Evolutionary conservation across 1,140 invertebrate species (phyloP).

Genomic region (Drosophila nigrodunni): DNA sequence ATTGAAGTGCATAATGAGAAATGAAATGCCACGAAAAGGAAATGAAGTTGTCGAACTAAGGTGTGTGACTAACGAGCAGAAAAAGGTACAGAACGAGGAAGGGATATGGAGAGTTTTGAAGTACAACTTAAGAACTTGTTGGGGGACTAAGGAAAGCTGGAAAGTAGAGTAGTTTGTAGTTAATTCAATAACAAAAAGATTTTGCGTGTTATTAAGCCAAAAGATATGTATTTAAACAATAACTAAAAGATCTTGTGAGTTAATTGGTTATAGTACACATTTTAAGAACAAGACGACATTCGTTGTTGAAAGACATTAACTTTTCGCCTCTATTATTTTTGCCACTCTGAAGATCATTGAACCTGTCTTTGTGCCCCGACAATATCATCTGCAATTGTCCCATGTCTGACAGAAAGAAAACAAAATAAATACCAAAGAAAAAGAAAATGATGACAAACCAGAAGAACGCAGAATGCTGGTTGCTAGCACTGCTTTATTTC

Average conservation of each 20-base stretch:
- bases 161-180: neutral
- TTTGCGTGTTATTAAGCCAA: too few species aligned
- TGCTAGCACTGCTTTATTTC: slow-evolving; percentile 35
- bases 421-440: slow-evolving; percentile 15
- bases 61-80: slow-evolving; percentile 20
- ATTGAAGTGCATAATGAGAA: slow-evolving; percentile 50
- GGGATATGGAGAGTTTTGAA: neutral
- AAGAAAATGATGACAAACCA: slow-evolving; percentile 35
- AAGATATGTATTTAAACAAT: too few species aligned
- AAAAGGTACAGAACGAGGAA: neutral
- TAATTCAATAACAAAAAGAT: too few species aligned
- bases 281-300: slow-evolving; percentile 1
- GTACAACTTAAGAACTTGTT: neutral
- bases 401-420: slow-evolving; percentile 48
- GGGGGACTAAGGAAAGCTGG: neutral
- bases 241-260: neutral
- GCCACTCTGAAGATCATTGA: slow-evolving; percentile 53
- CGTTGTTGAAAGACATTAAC: neutral
- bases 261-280: neutral
- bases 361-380: slow-evolving; percentile 51
- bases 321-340: neutral
- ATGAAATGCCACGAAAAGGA: slow-evolving; percentile 34
- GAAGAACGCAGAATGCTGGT: slow-evolving; percentile 41
- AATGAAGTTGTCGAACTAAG: slow-evolving; percentile 56
- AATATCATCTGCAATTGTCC: slow-evolving; percentile 58